A percentile compares a stretch with the other conserved stretches of the same genome.
Conservation (phyloP, 2,888 invertebrate genomes). For the Bhutanitis thaidina region DNA sequence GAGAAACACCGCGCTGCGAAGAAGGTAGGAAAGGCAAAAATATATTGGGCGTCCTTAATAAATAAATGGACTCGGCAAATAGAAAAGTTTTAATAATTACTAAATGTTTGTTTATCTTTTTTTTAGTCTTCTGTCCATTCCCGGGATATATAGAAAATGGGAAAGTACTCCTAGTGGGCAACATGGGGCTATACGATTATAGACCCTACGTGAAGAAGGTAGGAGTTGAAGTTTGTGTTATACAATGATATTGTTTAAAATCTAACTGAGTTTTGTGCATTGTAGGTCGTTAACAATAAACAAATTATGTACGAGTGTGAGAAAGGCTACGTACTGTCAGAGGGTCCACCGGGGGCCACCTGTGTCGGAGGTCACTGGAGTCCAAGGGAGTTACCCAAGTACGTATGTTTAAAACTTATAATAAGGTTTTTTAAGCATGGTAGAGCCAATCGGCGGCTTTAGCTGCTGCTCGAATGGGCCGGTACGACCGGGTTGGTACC, state of each 20-base stretch:
- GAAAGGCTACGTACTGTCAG: conserved; percentile 91
- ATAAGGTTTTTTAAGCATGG: too few species aligned
- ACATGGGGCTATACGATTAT: conserved; percentile 98
- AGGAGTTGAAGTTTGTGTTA: conserved; percentile 23
- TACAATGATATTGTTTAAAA: not conserved
- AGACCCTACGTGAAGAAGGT: conserved; percentile 95
- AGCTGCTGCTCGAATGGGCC: too few species aligned
- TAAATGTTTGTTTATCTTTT: too few species aligned
- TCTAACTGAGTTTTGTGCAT: conserved; percentile 8
- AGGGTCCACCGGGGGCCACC: conserved; percentile 95
- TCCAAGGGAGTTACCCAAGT: conserved; percentile 90
- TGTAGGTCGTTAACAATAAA: conserved; percentile 89
- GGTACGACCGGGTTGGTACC: too few species aligned
- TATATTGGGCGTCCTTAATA: too few species aligned
- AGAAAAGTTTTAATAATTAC: too few species aligned
- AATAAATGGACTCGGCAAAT: too few species aligned
- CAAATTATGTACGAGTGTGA: conserved; percentile 98
- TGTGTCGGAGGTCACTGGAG: conserved; percentile 97
- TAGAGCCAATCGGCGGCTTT: too few species aligned
- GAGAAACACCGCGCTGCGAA: conserved; percentile 91
- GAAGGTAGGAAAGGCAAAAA: conserved; percentile 73
- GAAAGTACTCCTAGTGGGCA: conserved; percentile 94
- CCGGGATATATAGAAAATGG: conserved; percentile 94
- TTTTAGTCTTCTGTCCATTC: conserved; percentile 92
- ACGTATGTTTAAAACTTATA: conserved; percentile 31